Evolutionary conservation across 2,888 invertebrate species (phyloP).

Genomic region (Watsonalla binaria): DNA sequence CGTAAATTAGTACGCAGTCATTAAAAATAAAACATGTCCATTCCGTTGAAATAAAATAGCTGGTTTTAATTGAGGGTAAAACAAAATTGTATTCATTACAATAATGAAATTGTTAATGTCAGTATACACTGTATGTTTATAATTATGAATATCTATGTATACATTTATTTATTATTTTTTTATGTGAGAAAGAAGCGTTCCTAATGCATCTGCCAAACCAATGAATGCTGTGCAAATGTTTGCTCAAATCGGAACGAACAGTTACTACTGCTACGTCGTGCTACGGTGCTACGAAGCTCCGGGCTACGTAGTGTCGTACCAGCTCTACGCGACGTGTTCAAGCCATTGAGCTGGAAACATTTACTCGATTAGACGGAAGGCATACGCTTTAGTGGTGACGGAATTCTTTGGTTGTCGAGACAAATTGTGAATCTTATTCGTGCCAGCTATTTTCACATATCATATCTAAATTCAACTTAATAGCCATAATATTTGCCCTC

Average conservation of each 20-base stretch:
- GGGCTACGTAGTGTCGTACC: conserved; percentile 45
- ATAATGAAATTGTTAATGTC: too few species aligned
- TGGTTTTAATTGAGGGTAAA: too few species aligned
- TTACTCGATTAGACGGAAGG: conserved; percentile 70
- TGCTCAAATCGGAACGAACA: conserved; percentile 42
- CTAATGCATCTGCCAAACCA: conserved; percentile 27
- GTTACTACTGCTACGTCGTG: conserved; percentile 30
- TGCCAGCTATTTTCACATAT: conserved; percentile 18
- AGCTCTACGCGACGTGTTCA: conserved; percentile 55
- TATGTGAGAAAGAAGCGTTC: conserved; percentile 25
- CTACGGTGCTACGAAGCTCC: conserved; percentile 37
- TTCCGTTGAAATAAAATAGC: too few species aligned
- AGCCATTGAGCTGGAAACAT: conserved; percentile 63
- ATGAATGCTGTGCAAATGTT: conserved; percentile 50
- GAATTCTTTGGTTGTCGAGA: conserved; percentile 46
- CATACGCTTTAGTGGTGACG: conserved; percentile 63
- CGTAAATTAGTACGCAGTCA: conserved; percentile 30
- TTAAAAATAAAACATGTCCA: conserved; percentile 27
- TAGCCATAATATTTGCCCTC: background rate
- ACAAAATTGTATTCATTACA: too few species aligned
- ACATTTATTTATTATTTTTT: background rate
- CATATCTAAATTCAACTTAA: background rate
- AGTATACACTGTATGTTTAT: too few species aligned
- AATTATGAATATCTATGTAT: too few species aligned
- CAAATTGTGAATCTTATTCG: conserved; percentile 37